phyloP scores from a whole-genome alignment of 2,797 vertebrate genomes.

The Iguana delicatissima region DNA sequence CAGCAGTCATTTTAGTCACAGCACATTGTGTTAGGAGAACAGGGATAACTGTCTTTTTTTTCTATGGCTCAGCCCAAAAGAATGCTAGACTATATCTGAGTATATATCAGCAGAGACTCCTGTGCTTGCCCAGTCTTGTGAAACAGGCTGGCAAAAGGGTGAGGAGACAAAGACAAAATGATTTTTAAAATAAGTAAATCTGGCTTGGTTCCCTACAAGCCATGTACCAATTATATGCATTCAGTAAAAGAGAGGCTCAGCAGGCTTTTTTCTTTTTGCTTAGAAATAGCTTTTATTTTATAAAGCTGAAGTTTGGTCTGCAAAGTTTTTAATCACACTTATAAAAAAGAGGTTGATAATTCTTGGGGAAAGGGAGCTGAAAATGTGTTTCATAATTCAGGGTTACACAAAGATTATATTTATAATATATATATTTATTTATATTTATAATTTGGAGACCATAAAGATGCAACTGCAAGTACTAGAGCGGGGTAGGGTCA shows the following conservation, averaged over 20 bases:
- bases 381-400: constrained; percentile 80
- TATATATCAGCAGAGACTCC: not conserved
- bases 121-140: not conserved
- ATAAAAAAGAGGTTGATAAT: constrained; percentile 86
- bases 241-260: constrained; percentile 75
- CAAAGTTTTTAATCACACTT: constrained; percentile 90
- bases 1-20: not conserved
- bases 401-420: constrained; percentile 83
- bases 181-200: constrained; percentile 3
- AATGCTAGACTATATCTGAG: constrained; percentile 13
- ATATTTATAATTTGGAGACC: constrained; percentile 78
- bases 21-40: not conserved
- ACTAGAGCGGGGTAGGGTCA: constrained; percentile 67
- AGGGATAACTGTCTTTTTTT: constrained; percentile 23
- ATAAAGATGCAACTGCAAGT: constrained; percentile 65
- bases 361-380: constrained; percentile 78
- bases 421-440: constrained; percentile 78
- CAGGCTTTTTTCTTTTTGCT: constrained; percentile 79
- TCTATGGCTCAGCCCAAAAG: constrained; percentile 17
- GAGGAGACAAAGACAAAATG: too few relatives aligned
- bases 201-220: constrained; percentile 26
- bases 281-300: constrained; percentile 90
- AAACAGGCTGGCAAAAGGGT: not conserved
- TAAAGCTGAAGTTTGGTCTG: constrained; percentile 91
- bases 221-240: not conserved